Percentiles rank a stretch among this genome's conserved stretches.
These are phyloP conservation scores for Macaca fascicularis DNA, from an alignment of 2,113 vertebrate species.

Conservation along the genomic window T2T-MFA8v1.1 NC_088385.1:115813001-115813500, in stretches of 20 bases:
- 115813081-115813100: neutral
- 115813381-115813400: neutral
- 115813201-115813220: neutral
- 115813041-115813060: neutral
- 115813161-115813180: neutral
- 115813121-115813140: neutral
- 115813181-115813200: slow-evolving; percentile 19
- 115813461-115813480: too few relatives aligned
- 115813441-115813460: neutral
- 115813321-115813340: neutral
- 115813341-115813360: neutral
- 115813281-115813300: neutral
- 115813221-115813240: neutral
- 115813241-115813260: neutral
- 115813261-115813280: neutral
- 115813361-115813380: neutral
- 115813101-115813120: neutral
- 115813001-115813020: neutral
- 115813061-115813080: neutral
- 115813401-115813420: neutral
- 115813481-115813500: neutral
- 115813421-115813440: neutral
- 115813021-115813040: neutral
- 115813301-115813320: neutral
- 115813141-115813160: neutral